Evolutionary conservation across 2,797 vertebrate species (phyloP), one percentile per base, ranked within the genome.

Genomic region (Apogon talboti): DNA sequence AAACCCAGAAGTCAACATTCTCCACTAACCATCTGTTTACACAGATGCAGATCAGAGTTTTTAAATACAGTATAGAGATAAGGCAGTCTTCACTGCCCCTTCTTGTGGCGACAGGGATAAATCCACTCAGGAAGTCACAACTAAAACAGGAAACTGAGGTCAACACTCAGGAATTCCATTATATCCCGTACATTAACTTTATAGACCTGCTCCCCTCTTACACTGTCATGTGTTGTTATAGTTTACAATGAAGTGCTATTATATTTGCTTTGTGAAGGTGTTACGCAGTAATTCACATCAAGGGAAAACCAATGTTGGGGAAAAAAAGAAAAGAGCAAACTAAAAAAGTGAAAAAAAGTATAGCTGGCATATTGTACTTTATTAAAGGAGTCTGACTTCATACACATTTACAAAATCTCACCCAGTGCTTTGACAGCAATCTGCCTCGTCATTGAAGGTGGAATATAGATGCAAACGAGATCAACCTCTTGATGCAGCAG

Each of bases 351-450:
- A 28, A 28, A 28, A 28, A 3, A 6, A 3, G 6, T 28, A 28
- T 28, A 6, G 24, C 24, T 28, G 24, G 6, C 24, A 28, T 28
- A 28, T 28, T 28, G 24, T 28, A 28, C 8, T 4, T 33, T 33
- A 33, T 33, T 33, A 6, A 33, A 6, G 30, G 30, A 9, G 9
- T 51, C 12, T 38, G 65, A 50, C 45, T 71, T 59, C 43, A 38
- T 43, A 11, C 49, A 48, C 54, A 18, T 30, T 48, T 33, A 56
- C 47, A 19, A 33, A 9, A 9, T 71, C 83, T 92, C 94, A 99
- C 97, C 98, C 89, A 99, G 87, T 74, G 97, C 97, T 91, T 99
- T 99, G 65, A 98, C 96, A 18, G 97, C 96, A 64, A 99, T 98
- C 63, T 98, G 97, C 16, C 96, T 94, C 0, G 97, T 98, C 68